Evolutionary conservation across 1,140 invertebrate species (phyloP), one percentile per base, ranked within the genome.

Genomic region (Cotesia glomerata): DNA sequence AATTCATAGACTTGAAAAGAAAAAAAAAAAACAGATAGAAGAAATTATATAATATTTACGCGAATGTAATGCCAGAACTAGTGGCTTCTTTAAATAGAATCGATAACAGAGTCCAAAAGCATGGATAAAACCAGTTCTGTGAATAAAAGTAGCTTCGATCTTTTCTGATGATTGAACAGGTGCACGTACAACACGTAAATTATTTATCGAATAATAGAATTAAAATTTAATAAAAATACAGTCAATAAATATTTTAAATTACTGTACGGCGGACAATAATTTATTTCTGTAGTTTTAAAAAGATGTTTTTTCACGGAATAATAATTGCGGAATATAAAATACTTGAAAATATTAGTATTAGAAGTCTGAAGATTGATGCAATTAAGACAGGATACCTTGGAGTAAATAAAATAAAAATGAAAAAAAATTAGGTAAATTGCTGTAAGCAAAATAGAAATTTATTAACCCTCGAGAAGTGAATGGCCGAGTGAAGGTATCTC

Each of bases 381-480:
- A 61, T 61, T 61, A 32, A 18, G 32, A 26, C 32, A 32, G 11
- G 18, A 32, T 61, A 61, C 32, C 59, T 18, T 26, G 11, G 32
- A 61, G 59, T 61, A 18, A 64, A 64, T 64, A 39, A 64, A 56
- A 56, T 56, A 18, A 56, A 45, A 8, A 64, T 11, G 16, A 64
- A 45, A n/a, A 34, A 18, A 39, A 64, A 64, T 64, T 18, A 13
- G 59, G 9, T 61, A 61, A 5, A 45, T 61, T 61, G 59, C 59
- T 32, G 16, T 35, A 32, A 32, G 59, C 59, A 61, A 14, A 56
- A 56, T 18, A n/a, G 13, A 61, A 26, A 61, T 61, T 61, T 61
- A 61, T 61, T 61, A 61, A 26, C 59, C 59, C 59, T 45, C 14
- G 62, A 62, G 36, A 45, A 39, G 35, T 64, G 34, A 64, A 64